phyloP scores from a whole-genome alignment of 2,888 invertebrate genomes.

The Ectemnius lituratus region DNA sequence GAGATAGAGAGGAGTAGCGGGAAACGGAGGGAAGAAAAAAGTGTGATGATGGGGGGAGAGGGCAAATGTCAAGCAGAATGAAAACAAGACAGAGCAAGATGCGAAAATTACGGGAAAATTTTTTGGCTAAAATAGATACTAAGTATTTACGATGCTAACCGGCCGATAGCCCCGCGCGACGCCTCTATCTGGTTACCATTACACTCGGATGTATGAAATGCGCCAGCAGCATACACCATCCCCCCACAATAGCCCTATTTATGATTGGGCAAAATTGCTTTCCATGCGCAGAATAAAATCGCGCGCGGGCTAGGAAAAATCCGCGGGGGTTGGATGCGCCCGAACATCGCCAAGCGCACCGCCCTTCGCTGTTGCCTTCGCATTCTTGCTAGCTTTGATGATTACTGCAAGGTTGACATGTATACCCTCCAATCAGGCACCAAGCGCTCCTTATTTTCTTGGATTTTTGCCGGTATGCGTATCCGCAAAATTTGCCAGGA shows the following conservation, averaged over 20 bases:
- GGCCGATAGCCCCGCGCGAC: conserved; percentile 76
- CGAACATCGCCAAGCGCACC: conserved; percentile 35
- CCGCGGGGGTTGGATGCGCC: conserved; percentile 65
- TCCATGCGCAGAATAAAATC: conserved; percentile 78
- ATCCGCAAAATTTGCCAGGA: conserved; percentile 69
- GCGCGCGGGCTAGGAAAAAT: conserved; percentile 75
- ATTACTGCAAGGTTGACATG: not conserved
- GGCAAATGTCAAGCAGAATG: not conserved
- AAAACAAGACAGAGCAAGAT: conserved; percentile 3
- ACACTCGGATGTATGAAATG: conserved; percentile 78
- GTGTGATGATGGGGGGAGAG: not conserved
- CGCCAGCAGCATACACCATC: conserved; percentile 75
- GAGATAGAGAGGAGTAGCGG: not conserved
- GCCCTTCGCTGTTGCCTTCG: not conserved
- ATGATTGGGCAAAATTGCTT: conserved; percentile 79
- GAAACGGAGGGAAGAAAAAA: not conserved
- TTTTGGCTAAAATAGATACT: conserved; percentile 55
- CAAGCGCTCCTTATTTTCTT: conserved; percentile 12
- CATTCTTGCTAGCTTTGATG: not conserved
- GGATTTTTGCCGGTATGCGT: conserved; percentile 46
- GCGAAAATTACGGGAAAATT: conserved; percentile 40
- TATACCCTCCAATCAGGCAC: not conserved
- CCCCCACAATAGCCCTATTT: conserved; percentile 78
- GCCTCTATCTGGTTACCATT: conserved; percentile 78
- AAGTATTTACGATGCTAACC: conserved; percentile 75